A percentile compares a stretch with the other conserved stretches of the same genome.
Evolutionary conservation across 2,113 vertebrate species (phyloP).

Genomic region (Alosa alosa): DNA sequence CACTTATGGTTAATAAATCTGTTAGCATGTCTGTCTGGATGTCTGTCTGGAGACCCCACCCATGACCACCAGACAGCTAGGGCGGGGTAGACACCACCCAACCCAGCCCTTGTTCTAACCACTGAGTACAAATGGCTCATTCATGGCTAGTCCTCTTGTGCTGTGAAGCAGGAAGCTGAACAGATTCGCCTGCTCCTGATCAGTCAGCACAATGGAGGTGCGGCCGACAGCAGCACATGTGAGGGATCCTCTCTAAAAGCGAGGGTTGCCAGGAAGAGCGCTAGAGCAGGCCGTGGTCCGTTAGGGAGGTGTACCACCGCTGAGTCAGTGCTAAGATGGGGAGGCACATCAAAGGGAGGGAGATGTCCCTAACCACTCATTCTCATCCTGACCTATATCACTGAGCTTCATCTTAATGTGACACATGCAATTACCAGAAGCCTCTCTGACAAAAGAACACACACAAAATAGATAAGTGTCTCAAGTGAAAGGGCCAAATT

Average conservation of each 20-base stretch:
- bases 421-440: neutral
- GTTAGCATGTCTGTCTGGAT: neutral
- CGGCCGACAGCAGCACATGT: neutral
- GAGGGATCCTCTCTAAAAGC: neutral
- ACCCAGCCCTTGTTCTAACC: neutral
- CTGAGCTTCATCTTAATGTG: neutral
- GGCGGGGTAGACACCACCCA: neutral
- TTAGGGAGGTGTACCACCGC: neutral
- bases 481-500: neutral
- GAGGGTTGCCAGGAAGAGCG: neutral
- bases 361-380: neutral
- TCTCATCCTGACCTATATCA: conserved; percentile 4
- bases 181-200: neutral
- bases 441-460: neutral
- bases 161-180: neutral
- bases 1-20: neutral
- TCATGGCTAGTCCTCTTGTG: neutral
- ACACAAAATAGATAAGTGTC: neutral
- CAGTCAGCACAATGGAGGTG: neutral
- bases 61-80: neutral
- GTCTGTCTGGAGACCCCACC: neutral
- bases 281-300: neutral
- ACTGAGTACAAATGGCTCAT: neutral
- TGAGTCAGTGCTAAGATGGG: neutral
- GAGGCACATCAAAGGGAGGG: neutral